These are phyloP conservation scores for Drosophila equinoxialis DNA, from an alignment of 1,140 invertebrate species.

Conservation along the genomic window DNA sequence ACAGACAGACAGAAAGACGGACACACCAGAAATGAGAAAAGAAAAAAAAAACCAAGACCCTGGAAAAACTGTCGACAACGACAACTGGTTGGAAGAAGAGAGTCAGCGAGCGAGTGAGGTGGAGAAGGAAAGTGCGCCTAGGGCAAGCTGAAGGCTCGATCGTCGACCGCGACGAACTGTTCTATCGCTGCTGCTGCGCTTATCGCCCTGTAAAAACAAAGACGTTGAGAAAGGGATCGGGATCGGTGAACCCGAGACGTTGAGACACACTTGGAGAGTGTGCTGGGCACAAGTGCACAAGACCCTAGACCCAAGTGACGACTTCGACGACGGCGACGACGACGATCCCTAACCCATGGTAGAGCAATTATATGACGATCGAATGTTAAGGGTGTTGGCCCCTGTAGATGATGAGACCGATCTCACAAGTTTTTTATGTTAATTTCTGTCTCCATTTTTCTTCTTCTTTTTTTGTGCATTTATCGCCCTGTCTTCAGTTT, in stretches of 20 bases:
- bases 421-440: constrained; percentile 63
- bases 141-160: constrained; percentile 8
- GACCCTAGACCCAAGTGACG: constrained; percentile 2
- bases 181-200: constrained; percentile 37
- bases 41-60: constrained; percentile 15
- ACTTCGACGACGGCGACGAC: background rate
- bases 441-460: constrained; percentile 55
- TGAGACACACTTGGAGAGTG: constrained; percentile 75
- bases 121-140: constrained; percentile 26
- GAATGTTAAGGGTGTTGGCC: constrained; percentile 47
- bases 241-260: constrained; percentile 65
- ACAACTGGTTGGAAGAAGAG: background rate
- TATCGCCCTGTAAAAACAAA: constrained; percentile 76
- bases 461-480: constrained; percentile 41
- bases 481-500: constrained; percentile 66
- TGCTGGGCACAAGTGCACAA: constrained; percentile 71
- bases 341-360: constrained; percentile 11
- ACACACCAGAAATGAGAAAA: constrained; percentile 23
- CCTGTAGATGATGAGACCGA: constrained; percentile 14
- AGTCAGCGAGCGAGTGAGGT: too few relatives aligned
- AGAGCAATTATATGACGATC: constrained; percentile 42
- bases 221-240: constrained; percentile 67
- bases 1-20: constrained; percentile 16
- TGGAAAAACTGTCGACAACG: constrained; percentile 43
- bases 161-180: background rate